These are phyloP conservation scores for Solea solea DNA, from an alignment of 2,113 vertebrate species.

Conservation along the genomic window DNA sequence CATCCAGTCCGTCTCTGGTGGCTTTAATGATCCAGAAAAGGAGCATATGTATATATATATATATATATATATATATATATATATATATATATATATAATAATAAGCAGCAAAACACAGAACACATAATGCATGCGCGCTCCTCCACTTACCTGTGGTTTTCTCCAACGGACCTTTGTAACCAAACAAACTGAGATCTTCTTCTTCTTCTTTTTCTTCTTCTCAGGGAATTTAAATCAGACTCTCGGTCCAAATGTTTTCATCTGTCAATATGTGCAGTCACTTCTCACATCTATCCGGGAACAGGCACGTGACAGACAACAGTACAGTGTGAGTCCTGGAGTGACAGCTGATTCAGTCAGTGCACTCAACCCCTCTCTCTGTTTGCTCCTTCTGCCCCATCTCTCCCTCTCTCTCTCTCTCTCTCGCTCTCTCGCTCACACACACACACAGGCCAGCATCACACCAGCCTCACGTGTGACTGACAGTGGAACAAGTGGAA, in stretches of 20 bases:
- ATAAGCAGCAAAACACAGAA: background rate
- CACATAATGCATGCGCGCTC: slow-evolving; percentile 11
- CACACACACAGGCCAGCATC: background rate
- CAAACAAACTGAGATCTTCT: slow-evolving; percentile 31
- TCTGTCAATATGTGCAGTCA: slow-evolving; percentile 45
- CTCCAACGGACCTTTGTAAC: slow-evolving; percentile 17
- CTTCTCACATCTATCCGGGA: slow-evolving; percentile 21
- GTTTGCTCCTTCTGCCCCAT: slow-evolving; percentile 7
- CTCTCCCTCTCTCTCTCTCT: background rate
- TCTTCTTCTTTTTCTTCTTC: background rate
- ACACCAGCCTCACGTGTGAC: background rate
- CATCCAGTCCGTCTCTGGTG: too few relatives aligned
- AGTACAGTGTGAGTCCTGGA: slow-evolving; percentile 49
- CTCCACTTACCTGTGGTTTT: slow-evolving; percentile 65
- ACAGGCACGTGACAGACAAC: slow-evolving; percentile 46
- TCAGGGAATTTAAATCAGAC: slow-evolving; percentile 24
- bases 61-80: too few relatives aligned
- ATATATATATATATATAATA: background rate
- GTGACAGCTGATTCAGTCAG: slow-evolving; percentile 35
- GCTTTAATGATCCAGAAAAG: background rate
- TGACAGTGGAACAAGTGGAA: background rate
- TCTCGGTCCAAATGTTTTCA: slow-evolving; percentile 47
- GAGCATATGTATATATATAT: too few relatives aligned
- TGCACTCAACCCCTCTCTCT: slow-evolving; percentile 25
- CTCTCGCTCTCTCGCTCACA: slow-evolving; percentile 8